A percentile compares a stretch with the other conserved stretches of the same genome.
These are phyloP conservation scores for Myotis vivesi DNA, from an alignment of 2,797 vertebrate species.

Conservation along the genomic window DNA sequence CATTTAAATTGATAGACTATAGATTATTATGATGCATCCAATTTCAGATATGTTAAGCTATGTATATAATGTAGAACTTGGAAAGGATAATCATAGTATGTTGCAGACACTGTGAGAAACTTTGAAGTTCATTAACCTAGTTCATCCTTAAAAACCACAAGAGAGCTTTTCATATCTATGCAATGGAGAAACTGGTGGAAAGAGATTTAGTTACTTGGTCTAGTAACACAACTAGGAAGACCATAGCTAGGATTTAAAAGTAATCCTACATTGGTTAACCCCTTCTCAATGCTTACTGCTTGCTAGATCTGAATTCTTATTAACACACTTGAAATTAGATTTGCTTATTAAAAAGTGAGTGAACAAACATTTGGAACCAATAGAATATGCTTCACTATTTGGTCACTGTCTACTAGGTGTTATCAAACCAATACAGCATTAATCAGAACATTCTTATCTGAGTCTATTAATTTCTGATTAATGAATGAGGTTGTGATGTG, in stretches of 20 bases:
- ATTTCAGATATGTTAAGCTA: background rate
- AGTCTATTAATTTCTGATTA: constrained; percentile 18
- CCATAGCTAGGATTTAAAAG: background rate
- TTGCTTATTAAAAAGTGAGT: background rate
- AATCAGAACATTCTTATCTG: background rate
- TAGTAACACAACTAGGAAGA: background rate
- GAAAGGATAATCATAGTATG: background rate
- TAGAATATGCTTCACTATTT: background rate
- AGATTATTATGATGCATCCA: background rate
- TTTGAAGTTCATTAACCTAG: background rate
- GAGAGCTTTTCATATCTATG: background rate
- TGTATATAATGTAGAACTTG: background rate
- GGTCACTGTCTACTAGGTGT: background rate
- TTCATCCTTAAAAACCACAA: constrained; percentile 5
- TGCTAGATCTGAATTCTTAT: background rate
- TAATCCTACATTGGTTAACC: background rate
- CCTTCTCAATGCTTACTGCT: background rate
- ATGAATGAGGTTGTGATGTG: background rate
- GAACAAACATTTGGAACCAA: background rate
- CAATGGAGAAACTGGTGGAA: background rate
- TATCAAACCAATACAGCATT: background rate
- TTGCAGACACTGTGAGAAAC: background rate
- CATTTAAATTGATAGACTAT: background rate
- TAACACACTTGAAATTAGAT: background rate
- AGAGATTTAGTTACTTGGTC: background rate